phyloP scores from a whole-genome alignment of 2,113 vertebrate genomes.

The Setophaga kirtlandii region DNA sequence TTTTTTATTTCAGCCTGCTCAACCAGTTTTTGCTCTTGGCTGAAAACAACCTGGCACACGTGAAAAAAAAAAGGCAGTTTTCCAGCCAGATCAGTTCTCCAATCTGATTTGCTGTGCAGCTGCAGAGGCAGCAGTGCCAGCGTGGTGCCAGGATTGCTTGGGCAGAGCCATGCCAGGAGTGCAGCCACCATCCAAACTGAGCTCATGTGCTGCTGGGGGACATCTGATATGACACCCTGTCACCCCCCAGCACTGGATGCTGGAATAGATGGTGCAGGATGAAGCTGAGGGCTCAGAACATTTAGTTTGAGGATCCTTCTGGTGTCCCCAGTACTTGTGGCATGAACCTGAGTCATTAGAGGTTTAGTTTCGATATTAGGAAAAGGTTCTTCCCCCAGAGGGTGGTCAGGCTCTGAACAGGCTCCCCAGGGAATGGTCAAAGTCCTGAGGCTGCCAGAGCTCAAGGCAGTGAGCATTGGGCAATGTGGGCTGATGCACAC shows the following conservation, averaged over 20 bases:
- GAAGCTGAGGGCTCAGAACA: not conserved
- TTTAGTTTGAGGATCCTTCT: not conserved
- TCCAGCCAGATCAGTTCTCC: constrained; percentile 36
- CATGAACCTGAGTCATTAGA: not conserved
- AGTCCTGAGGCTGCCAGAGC: not conserved
- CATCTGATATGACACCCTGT: fast-evolving
- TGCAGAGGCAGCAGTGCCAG: constrained; percentile 2
- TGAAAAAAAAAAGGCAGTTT: not conserved
- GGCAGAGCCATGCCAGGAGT: not conserved
- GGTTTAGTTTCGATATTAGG: not conserved
- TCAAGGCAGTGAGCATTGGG: not conserved
- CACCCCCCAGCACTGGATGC: not conserved
- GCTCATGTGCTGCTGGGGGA: not conserved
- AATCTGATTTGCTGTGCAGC: constrained; percentile 13
- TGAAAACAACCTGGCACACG: constrained; percentile 33
- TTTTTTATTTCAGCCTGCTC: constrained; percentile 61
- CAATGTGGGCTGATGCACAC: not conserved
- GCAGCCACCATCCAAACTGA: not conserved
- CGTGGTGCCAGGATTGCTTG: fast-evolving
- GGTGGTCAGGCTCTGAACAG: not conserved
- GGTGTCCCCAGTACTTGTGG: not conserved
- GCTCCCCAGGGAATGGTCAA: not conserved
- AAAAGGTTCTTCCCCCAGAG: not conserved
- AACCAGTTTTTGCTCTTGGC: constrained; percentile 60
- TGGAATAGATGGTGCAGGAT: not conserved